phyloP scores from a whole-genome alignment of 2,888 invertebrate species.

The Panopea generosa region DNA sequence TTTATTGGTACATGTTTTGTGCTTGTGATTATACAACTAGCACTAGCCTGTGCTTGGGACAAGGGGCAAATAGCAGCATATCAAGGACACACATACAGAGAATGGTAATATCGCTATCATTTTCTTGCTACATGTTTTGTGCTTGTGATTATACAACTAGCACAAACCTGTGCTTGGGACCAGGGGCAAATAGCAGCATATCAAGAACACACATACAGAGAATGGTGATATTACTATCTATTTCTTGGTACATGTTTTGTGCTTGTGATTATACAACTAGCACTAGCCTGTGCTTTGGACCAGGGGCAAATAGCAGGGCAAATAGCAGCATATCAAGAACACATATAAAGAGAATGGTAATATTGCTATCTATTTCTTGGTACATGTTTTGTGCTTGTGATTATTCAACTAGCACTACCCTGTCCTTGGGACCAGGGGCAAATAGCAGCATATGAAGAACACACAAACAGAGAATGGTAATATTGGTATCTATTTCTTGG shows the following conservation, averaged over 20 bases:
- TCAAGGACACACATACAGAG: not conserved
- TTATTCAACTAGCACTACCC: no score
- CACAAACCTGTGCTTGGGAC: constrained; percentile 23
- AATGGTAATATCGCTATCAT: no score
- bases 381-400: no score
- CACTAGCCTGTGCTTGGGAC: not conserved
- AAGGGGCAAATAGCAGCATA: not conserved
- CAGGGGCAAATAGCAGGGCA: not conserved
- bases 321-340: no score
- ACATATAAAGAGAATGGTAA: no score
- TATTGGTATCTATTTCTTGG: no score
- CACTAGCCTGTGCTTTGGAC: constrained; percentile 1
- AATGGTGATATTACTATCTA: not conserved
- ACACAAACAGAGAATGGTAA: no score
- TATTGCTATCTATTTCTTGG: no score
- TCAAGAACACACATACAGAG: no score
- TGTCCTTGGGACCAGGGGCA: no score
- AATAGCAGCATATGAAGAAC: no score
- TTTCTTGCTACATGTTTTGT: constrained; percentile 26
- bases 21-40: no score
- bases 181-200: constrained; percentile 1
- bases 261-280: constrained; percentile 4
- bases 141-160: constrained; percentile 12
- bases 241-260: constrained; percentile 6
- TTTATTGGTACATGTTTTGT: constrained; percentile 9